A percentile compares a stretch with the other conserved stretches of the same genome.
Evolutionary conservation across 2,113 vertebrate species (phyloP).

Genomic region (Otus sunia): DNA sequence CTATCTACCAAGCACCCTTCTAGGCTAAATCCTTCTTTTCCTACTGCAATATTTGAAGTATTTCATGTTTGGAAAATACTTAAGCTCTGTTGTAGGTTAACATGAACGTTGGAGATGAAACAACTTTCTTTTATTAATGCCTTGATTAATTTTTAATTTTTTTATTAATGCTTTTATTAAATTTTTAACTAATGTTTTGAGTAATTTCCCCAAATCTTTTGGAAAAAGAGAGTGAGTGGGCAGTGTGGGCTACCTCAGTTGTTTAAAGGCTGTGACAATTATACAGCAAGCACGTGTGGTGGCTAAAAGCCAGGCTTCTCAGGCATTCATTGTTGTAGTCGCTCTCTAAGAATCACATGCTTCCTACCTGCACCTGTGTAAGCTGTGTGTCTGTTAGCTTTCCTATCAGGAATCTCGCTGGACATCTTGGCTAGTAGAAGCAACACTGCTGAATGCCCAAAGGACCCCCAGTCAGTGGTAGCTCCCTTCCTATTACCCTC

Average conservation of each 20-base stretch:
- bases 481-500: neutral
- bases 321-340: neutral
- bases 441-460: neutral
- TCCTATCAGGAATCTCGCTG: neutral
- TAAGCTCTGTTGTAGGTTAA: neutral
- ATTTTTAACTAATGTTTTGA: conserved; percentile 24
- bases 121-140: conserved; percentile 42
- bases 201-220: conserved; percentile 17
- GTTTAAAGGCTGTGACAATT: neutral
- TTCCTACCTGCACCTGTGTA: neutral
- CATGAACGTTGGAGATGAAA: neutral
- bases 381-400: neutral
- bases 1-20: neutral
- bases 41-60: neutral
- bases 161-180: conserved; percentile 51
- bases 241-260: neutral
- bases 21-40: neutral
- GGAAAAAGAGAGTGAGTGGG: neutral
- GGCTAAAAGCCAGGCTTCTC: neutral
- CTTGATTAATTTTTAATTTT: conserved; percentile 42
- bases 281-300: neutral
- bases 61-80: neutral
- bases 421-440: neutral
- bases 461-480: neutral
- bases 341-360: neutral